Percentiles rank a stretch among this genome's conserved stretches.
Conservation (phyloP, 2,113 vertebrate species). For the Electrona antarctica region DNA sequence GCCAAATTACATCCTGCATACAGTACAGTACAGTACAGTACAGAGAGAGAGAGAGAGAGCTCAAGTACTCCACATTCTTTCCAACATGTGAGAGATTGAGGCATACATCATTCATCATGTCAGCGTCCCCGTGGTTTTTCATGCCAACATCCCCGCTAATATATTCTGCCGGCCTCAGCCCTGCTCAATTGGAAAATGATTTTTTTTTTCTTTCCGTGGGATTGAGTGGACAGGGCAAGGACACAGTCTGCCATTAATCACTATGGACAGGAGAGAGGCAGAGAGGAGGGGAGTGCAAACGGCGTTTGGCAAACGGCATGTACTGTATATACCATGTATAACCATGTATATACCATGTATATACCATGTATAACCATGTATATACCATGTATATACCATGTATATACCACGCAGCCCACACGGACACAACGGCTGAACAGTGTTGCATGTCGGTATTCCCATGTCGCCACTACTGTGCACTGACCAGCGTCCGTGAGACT, state of each 20-base stretch:
- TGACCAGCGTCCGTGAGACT: constrained; percentile 32
- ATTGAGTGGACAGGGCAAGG: constrained; percentile 51
- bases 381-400: too few species aligned
- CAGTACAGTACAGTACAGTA: neutral
- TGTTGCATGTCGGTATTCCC: constrained; percentile 47
- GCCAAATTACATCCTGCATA: constrained; percentile 27
- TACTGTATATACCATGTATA: too few species aligned
- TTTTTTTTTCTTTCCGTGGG: constrained; percentile 48
- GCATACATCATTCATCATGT: constrained; percentile 38
- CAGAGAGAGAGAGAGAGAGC: constrained; percentile 17
- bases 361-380: too few species aligned
- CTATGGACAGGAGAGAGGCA: constrained; percentile 37
- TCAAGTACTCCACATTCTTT: neutral
- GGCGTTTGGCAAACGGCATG: constrained; percentile 51
- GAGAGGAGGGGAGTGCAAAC: constrained; percentile 33
- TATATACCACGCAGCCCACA: constrained; percentile 14
- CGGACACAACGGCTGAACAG: constrained; percentile 63
- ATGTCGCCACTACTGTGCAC: constrained; percentile 43
- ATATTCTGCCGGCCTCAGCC: constrained; percentile 38
- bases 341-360: too few species aligned
- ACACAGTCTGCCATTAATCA: constrained; percentile 58
- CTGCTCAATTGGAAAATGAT: constrained; percentile 53
- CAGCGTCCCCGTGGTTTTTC: constrained; percentile 24
- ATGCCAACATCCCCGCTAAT: constrained; percentile 33
- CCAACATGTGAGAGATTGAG: constrained; percentile 21